A percentile compares a stretch with the other conserved stretches of the same genome.
phyloP scores from a whole-genome alignment of 2,113 vertebrate species.

The Procavia capensis region DNA sequence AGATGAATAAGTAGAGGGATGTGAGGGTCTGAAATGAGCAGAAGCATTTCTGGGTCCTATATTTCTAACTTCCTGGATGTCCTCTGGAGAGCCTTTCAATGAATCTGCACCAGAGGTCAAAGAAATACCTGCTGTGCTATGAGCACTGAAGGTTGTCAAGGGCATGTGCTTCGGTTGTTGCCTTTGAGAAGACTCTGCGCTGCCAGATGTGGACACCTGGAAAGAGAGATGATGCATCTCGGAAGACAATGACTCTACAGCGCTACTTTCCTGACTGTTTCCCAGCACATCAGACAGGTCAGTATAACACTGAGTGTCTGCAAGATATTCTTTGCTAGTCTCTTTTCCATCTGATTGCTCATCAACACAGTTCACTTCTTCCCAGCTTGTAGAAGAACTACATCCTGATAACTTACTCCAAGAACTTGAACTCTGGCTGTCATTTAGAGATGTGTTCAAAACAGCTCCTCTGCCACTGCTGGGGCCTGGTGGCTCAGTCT shows the following conservation, averaged over 20 bases:
- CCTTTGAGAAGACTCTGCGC: background rate
- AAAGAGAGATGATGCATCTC: slow-evolving; percentile 25
- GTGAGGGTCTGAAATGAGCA: background rate
- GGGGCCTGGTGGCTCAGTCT: background rate
- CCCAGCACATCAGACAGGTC: slow-evolving; percentile 39
- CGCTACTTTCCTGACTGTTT: accelerated
- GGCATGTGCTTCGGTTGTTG: accelerated
- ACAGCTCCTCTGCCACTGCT: accelerated
- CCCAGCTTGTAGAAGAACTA: slow-evolving; percentile 84
- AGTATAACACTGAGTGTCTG: slow-evolving; percentile 61
- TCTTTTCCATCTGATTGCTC: background rate
- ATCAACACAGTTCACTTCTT: slow-evolving; percentile 71
- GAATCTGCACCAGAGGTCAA: background rate
- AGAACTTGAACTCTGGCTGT: slow-evolving; percentile 84
- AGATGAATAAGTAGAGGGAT: background rate
- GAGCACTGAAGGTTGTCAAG: background rate
- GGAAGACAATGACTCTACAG: accelerated
- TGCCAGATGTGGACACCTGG: accelerated
- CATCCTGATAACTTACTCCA: slow-evolving; percentile 84
- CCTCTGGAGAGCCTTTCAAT: background rate
- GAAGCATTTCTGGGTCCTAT: background rate
- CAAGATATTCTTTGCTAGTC: background rate
- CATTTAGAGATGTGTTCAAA: slow-evolving; percentile 60
- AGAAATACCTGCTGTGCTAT: background rate
- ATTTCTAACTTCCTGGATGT: background rate